A percentile compares a stretch with the other conserved stretches of the same genome.
phyloP scores from a whole-genome alignment of 2,888 invertebrate species.

The Stegana nigrithorax region DNA sequence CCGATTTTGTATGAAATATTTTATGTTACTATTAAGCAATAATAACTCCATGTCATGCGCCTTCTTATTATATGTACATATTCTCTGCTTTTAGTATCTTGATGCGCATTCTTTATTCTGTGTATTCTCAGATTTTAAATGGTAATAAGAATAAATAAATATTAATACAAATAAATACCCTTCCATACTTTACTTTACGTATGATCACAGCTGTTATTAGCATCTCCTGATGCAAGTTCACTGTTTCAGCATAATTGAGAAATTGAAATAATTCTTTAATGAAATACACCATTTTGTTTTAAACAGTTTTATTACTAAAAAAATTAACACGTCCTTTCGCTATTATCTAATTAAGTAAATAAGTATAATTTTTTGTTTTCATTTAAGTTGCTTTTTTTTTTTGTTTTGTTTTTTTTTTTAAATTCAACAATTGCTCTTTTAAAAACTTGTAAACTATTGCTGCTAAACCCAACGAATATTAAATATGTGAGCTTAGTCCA shows the following conservation, averaged over 20 bases:
- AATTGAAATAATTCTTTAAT: background rate
- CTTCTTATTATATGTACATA: no score
- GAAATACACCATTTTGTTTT: slow-evolving; percentile 37
- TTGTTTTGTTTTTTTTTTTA: slow-evolving; percentile 12
- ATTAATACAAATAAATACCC: no score
- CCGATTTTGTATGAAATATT: no score
- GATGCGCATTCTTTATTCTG: no score
- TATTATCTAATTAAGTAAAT: slow-evolving; percentile 54
- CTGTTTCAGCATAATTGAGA: background rate
- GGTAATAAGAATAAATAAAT: background rate
- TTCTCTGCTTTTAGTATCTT: background rate
- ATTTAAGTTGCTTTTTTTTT: slow-evolving; percentile 2
- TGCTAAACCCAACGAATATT: background rate
- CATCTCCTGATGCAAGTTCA: background rate
- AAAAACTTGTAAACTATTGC: slow-evolving; percentile 27
- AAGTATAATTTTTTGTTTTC: slow-evolving; percentile 48
- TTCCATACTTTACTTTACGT: no score
- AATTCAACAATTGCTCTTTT: slow-evolving; percentile 29
- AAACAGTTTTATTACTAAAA: slow-evolving; percentile 56
- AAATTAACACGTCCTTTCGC: slow-evolving; percentile 52
- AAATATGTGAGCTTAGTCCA: background rate
- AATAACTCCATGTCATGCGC: no score
- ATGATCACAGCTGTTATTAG: no score
- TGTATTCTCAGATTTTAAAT: no score
- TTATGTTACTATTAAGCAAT: no score